Percentiles rank a stretch among this genome's conserved stretches.
phyloP scores from a whole-genome alignment of 1,140 invertebrate species.

The Probaryconus sp. region DNA sequence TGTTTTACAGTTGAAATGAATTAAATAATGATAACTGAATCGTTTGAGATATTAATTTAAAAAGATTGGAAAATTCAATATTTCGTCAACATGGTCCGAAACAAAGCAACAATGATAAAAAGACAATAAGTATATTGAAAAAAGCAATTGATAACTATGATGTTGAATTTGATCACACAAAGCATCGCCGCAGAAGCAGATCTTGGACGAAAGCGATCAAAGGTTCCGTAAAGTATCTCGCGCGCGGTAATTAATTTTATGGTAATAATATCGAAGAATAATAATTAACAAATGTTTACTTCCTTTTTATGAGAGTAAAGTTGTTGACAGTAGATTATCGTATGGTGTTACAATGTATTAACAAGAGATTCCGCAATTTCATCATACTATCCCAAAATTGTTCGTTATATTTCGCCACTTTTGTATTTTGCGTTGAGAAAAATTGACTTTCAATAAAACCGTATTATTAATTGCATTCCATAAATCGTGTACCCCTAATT shows the following conservation, averaged over 20 bases:
- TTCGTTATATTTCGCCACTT: constrained; percentile 39
- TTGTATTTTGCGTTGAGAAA: constrained; percentile 47
- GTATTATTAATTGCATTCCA: too few relatives aligned
- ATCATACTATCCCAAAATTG: constrained; percentile 47
- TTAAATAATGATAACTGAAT: too few relatives aligned
- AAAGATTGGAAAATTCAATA: constrained; percentile 26
- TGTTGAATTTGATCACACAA: constrained; percentile 54
- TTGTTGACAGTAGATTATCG: constrained; percentile 53
- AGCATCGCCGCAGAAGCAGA: constrained; percentile 60
- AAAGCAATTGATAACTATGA: constrained; percentile 58
- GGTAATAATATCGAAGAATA: constrained; percentile 50
- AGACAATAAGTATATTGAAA: constrained; percentile 17
- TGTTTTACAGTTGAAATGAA: too few relatives aligned
- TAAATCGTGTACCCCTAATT: too few relatives aligned
- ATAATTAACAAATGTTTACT: constrained; percentile 46
- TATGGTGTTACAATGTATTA: constrained; percentile 47
- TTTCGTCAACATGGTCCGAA: constrained; percentile 45
- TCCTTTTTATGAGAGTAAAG: constrained; percentile 43
- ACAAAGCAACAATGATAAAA: constrained; percentile 15
- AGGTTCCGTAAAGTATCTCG: constrained; percentile 51
- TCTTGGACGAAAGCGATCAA: constrained; percentile 60
- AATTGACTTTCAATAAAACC: too few relatives aligned
- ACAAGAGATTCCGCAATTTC: constrained; percentile 27
- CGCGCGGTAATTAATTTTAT: constrained; percentile 54
- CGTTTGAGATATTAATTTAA: too few relatives aligned